phyloP scores from a whole-genome alignment of 2,888 invertebrate species.

The Apotomis capreana region DNA sequence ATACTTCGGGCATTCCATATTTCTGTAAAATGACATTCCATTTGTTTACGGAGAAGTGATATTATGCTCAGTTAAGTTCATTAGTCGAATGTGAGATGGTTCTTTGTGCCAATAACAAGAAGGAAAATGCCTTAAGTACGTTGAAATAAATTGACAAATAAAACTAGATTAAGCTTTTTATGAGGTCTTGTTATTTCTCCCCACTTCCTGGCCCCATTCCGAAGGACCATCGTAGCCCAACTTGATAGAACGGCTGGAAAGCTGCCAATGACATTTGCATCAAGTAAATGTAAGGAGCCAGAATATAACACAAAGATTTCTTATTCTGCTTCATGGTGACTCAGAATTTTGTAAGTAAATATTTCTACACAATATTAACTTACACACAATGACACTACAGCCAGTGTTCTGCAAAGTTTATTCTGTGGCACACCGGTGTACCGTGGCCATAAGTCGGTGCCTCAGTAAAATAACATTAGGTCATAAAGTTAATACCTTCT shows the following conservation, averaged over 20 bases:
- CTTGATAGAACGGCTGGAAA: conserved; percentile 17
- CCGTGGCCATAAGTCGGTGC: too few species aligned
- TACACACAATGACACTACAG: too few species aligned
- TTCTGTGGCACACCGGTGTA: too few species aligned
- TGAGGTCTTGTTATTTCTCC: conserved; percentile 60
- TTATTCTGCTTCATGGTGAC: too few species aligned
- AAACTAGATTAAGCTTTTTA: conserved; percentile 81
- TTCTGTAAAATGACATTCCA: conserved; percentile 70
- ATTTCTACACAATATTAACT: too few species aligned
- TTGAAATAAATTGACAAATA: conserved; percentile 79
- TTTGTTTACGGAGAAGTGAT: conserved; percentile 65
- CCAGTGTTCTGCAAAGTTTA: too few species aligned
- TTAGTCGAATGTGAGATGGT: conserved; percentile 64
- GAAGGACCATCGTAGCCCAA: not conserved
- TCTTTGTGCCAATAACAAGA: conserved; percentile 79
- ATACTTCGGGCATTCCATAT: conserved; percentile 66
- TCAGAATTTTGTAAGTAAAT: too few species aligned
- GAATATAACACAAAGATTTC: not conserved
- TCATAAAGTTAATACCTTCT: too few species aligned
- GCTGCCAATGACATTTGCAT: conserved; percentile 17
- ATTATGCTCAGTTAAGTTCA: conserved; percentile 62
- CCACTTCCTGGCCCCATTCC: conserved; percentile 2
- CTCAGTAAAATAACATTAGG: too few species aligned
- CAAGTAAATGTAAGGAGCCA: not conserved
- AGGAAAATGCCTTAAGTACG: conserved; percentile 81